Evolutionary conservation across 92 coral and sea anemone species (phyloP).

Genomic region (Phenganax subtilis): DNA sequence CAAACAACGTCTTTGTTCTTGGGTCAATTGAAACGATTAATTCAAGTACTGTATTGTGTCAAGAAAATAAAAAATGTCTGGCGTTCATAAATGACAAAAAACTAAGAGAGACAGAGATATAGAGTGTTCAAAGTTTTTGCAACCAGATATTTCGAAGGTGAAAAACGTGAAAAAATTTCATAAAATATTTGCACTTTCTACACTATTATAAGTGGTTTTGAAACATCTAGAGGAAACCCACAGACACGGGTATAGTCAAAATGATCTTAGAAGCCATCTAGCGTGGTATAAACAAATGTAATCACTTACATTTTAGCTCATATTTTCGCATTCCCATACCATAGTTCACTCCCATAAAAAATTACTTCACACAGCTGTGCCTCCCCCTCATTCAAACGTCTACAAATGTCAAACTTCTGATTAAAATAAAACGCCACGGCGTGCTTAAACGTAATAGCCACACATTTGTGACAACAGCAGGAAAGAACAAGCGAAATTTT

Average conservation of each 20-base stretch:
- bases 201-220: neutral
- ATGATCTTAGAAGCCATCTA: neutral
- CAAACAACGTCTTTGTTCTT: conserved; percentile 2
- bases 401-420: neutral
- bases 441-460: neutral
- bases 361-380: conserved; percentile 22
- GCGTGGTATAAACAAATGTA: neutral
- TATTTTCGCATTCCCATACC: neutral
- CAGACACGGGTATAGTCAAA: too few species aligned
- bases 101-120: too few species aligned
- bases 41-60: neutral
- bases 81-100: neutral
- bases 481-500: neutral
- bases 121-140: too few species aligned
- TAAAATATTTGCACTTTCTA: neutral
- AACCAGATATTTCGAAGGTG: neutral
- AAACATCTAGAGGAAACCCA: neutral
- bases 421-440: neutral
- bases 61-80: neutral
- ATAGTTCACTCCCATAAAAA: neutral
- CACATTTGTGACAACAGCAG: neutral
- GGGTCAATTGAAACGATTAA: neutral
- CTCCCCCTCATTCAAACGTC: conserved; percentile 25
- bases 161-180: neutral
- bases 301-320: neutral